These are phyloP conservation scores for Drosophila putrida DNA, from an alignment of 2,888 invertebrate species.

Conservation along the genomic window DNA sequence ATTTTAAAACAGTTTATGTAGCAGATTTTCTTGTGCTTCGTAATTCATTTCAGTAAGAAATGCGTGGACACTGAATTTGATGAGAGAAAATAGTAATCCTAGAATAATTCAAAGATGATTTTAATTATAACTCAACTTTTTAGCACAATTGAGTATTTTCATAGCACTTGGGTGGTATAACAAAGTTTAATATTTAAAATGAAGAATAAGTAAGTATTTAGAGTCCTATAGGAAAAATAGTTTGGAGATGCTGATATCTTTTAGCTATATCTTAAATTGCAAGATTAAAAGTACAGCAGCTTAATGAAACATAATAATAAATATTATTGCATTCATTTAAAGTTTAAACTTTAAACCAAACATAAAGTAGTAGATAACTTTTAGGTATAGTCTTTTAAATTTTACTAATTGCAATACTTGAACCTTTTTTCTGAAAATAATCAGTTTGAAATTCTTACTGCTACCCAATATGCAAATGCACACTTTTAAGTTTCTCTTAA, in stretches of 20 bases:
- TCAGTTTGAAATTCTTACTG: neutral
- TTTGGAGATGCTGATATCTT: neutral
- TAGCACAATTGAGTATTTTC: neutral
- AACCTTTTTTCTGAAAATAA: too few species aligned
- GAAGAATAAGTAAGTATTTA: neutral
- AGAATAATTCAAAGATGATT: too few species aligned
- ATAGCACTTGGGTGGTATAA: neutral
- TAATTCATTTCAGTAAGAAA: neutral
- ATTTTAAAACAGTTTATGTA: slow-evolving; percentile 7
- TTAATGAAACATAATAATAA: too few species aligned
- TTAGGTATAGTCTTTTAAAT: too few species aligned
- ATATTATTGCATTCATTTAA: too few species aligned
- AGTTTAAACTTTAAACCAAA: too few species aligned
- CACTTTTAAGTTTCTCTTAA: neutral
- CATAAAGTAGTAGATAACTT: too few species aligned
- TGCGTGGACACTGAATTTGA: neutral
- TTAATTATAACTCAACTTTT: neutral
- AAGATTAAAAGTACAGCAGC: too few species aligned
- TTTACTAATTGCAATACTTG: too few species aligned
- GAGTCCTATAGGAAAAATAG: too few species aligned
- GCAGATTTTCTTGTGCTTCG: neutral
- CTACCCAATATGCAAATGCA: neutral
- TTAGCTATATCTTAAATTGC: neutral
- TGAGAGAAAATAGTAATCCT: neutral
- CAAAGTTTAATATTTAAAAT: neutral